Base-by-base conservation (phyloP, 2,797 vertebrate species). In the Threskiornis aethiopicus region DNA sequence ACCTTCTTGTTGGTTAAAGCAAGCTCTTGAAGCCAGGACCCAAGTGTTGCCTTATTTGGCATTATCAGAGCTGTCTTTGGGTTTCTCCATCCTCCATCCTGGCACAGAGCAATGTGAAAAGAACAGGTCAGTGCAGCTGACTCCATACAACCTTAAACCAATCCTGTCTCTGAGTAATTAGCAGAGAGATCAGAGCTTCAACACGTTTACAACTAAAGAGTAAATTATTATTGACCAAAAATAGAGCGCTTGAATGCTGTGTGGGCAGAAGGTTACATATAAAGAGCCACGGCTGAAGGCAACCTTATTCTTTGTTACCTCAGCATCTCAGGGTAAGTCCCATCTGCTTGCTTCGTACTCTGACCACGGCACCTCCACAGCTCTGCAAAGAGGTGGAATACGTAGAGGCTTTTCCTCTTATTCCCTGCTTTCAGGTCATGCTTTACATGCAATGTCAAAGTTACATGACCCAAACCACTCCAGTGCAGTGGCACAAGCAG, bases 171-270 rank as follows among this genome's bases (percentile, higher is more conserved):
- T 92, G 80, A 97, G 76, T 97, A 97, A 98, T 97, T 98, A 98
- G 97, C 97, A 98, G 93, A 97, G 93, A 97, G 98, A 98, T 98
- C 98, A 97, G 83, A 83, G 77, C 97, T 98, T 97, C 96, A 80
- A 98, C 95, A 52, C 97, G 71, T 98, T 98, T 98, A 87, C 98
- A 97, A 97, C 96, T 98, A 96, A 97, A 92, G 84, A 97, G 95
- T 97, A 97, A 96, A 97, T 93, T 96, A 97, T 98, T 96, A 98
- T 98, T 97, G 96, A 97, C 97, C 98, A 98, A 98, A 98, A 97
- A 97, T 96, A 98, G 98, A 98, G 95, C 24, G 7, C 75, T 92
- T 57, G 75, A 98, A 39, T 94, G 97, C 97, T 98, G 94, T 28
- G 90, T 96, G 96, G 93, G 98, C 98, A 98, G 90, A 87, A 96